These are phyloP conservation scores for Limnodromus scolopaceus DNA, from an alignment of 2,797 vertebrate genomes.

Conservation along the genomic window DNA sequence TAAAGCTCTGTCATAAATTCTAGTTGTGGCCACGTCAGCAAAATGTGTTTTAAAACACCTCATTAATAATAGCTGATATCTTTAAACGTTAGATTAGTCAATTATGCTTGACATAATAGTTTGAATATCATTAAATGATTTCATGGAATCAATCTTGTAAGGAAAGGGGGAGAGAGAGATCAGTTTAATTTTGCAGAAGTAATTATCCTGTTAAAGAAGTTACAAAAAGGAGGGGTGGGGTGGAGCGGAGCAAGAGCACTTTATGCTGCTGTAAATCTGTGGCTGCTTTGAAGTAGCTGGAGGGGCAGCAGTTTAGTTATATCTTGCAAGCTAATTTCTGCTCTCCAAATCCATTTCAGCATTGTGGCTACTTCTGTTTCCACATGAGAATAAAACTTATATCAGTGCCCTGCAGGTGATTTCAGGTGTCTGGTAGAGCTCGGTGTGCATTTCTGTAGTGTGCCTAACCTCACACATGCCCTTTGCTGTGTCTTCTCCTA, in stretches of 20 bases:
- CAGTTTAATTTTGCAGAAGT: neutral
- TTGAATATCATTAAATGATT: slow-evolving; percentile 30
- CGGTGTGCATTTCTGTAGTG: neutral
- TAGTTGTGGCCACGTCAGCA: neutral
- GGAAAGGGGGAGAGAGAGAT: neutral
- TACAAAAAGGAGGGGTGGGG: neutral
- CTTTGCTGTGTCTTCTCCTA: neutral
- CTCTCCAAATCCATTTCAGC: neutral
- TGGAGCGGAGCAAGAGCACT: neutral
- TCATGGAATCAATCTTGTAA: neutral
- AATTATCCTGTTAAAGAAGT: neutral
- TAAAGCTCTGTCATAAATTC: slow-evolving; percentile 24
- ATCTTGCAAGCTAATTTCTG: neutral
- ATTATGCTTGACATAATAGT: slow-evolving; percentile 3
- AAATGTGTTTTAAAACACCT: slow-evolving; percentile 54
- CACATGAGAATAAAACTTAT: neutral
- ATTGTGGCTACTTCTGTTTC: neutral
- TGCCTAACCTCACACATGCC: neutral
- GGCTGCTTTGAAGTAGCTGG: neutral
- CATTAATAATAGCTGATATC: slow-evolving; percentile 40
- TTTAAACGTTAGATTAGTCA: slow-evolving; percentile 49
- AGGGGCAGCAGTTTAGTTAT: neutral
- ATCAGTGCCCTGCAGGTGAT: neutral
- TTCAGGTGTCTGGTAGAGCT: neutral
- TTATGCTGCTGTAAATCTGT: neutral